These are phyloP conservation scores for Calameuta idolon DNA, from an alignment of 2,888 invertebrate genomes.

Conservation along the genomic window DNA sequence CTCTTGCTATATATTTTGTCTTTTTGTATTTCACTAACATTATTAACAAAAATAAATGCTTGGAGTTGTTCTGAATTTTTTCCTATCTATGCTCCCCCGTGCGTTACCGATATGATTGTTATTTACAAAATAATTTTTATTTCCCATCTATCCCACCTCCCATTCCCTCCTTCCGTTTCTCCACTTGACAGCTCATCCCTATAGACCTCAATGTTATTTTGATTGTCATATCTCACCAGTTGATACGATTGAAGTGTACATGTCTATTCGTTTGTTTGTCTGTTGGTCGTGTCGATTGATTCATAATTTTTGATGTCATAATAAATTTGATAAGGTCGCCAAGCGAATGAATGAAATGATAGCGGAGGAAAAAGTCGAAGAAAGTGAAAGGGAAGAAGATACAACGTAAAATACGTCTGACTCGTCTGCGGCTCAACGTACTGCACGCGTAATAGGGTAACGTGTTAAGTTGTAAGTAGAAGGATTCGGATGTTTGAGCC, in stretches of 20 bases:
- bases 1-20: conserved; percentile 16
- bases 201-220: background rate
- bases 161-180: background rate
- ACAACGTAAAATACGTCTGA: conserved; percentile 1
- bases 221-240: conserved; percentile 24
- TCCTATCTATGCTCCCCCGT: background rate
- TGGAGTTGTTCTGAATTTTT: conserved; percentile 8
- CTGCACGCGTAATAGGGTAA: background rate
- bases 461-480: background rate
- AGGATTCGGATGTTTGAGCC: background rate
- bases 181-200: background rate
- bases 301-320: conserved; percentile 17
- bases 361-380: conserved; percentile 8
- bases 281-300: conserved; percentile 23
- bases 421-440: background rate
- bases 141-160: background rate
- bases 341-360: conserved; percentile 6
- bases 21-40: conserved; percentile 22
- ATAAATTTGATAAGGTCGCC: background rate
- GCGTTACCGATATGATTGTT: background rate
- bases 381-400: background rate
- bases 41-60: conserved; percentile 24
- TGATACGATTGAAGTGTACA: conserved; percentile 19
- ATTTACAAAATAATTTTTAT: background rate
- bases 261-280: conserved; percentile 24